These are phyloP conservation scores for Fistularia tabacaria DNA, from an alignment of 2,797 vertebrate genomes.

Conservation along the genomic window DNA sequence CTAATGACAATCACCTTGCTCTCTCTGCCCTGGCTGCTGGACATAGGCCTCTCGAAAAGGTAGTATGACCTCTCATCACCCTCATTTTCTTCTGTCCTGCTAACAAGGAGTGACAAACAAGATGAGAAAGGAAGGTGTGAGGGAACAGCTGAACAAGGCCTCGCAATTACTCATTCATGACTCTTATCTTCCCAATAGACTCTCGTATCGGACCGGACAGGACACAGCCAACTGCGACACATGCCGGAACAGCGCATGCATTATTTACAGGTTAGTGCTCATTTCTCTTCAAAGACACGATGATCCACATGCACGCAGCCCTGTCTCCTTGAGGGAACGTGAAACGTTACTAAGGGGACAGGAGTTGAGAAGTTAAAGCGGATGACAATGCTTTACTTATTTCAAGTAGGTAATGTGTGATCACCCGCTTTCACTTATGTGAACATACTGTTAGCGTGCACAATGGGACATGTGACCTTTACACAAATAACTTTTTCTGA, in stretches of 20 bases:
- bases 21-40: slow-evolving; percentile 33
- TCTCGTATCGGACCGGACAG: slow-evolving; percentile 98
- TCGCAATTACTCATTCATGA: slow-evolving; percentile 65
- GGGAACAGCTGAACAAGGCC: slow-evolving; percentile 53
- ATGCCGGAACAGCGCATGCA: slow-evolving; percentile 98
- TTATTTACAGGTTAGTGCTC: slow-evolving; percentile 93
- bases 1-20: slow-evolving; percentile 28
- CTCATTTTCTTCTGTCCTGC: slow-evolving; percentile 45
- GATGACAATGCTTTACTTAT: background rate
- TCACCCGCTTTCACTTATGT: too few species aligned
- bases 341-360: background rate
- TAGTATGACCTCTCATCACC: slow-evolving; percentile 34
- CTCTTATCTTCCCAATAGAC: slow-evolving; percentile 80
- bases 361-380: background rate
- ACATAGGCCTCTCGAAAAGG: slow-evolving; percentile 42
- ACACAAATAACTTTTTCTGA: slow-evolving; percentile 10
- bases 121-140: slow-evolving; percentile 51
- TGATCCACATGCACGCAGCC: slow-evolving; percentile 35
- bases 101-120: slow-evolving; percentile 60
- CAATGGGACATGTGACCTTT: slow-evolving; percentile 36
- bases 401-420: too few species aligned
- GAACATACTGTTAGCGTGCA: slow-evolving; percentile 46
- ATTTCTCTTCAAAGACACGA: slow-evolving; percentile 50
- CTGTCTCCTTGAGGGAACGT: slow-evolving; percentile 34
- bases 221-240: slow-evolving; percentile 99